phyloP scores from a whole-genome alignment of 1,140 invertebrate genomes.

The Nylanderia fulva region DNA sequence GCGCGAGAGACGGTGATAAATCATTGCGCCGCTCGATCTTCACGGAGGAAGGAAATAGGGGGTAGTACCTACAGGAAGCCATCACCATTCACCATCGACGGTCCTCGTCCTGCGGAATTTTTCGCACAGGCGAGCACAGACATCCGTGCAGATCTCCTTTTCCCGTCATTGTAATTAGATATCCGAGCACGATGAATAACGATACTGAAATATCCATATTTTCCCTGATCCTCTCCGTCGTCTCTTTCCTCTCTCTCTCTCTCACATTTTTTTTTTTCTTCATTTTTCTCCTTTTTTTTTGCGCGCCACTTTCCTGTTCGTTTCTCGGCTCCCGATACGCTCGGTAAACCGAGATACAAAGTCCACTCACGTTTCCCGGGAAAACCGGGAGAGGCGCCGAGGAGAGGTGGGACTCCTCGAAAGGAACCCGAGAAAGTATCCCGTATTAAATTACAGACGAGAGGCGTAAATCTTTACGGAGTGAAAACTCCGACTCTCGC shows the following conservation, averaged over 20 bases:
- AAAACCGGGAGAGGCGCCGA: constrained; percentile 39
- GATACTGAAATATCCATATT: constrained; percentile 59
- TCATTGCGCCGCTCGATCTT: constrained; percentile 55
- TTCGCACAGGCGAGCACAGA: constrained; percentile 58
- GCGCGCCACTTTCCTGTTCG: constrained; percentile 46
- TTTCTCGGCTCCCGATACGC: constrained; percentile 60
- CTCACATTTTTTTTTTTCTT: neutral
- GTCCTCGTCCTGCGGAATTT: constrained; percentile 62
- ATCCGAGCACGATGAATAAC: constrained; percentile 70
- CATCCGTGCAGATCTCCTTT: neutral
- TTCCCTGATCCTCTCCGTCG: neutral
- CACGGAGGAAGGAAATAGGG: neutral
- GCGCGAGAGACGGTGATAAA: constrained; percentile 62
- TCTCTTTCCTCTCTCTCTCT: neutral
- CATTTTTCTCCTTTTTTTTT: constrained; percentile 5
- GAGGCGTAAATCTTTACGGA: constrained; percentile 73
- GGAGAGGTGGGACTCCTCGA: constrained; percentile 69
- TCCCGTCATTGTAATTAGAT: constrained; percentile 71
- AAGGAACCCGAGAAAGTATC: constrained; percentile 74
- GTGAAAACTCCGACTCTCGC: constrained; percentile 60
- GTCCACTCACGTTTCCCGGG: constrained; percentile 73
- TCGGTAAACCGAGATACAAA: constrained; percentile 69
- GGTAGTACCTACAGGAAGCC: too few relatives aligned
- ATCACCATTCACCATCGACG: constrained; percentile 34
- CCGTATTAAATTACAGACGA: constrained; percentile 76